These are phyloP conservation scores for Callipepla squamata DNA, from an alignment of 2,113 vertebrate genomes.

Conservation along the genomic window DNA sequence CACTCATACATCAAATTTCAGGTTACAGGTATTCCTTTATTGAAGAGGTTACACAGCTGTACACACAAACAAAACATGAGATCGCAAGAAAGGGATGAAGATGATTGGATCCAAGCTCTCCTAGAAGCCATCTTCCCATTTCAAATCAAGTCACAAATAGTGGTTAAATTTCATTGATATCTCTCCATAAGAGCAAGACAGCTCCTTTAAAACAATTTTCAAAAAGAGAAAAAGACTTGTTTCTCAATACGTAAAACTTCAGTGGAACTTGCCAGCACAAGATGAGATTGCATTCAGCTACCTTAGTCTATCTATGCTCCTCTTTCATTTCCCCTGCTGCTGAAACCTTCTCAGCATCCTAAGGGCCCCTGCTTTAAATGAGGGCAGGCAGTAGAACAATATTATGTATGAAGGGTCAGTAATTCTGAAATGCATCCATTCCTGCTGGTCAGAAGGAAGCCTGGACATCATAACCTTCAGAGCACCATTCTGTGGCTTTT, in stretches of 20 bases:
- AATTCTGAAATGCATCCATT: background rate
- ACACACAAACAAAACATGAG: background rate
- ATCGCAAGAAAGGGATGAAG: background rate
- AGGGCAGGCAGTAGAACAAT: background rate
- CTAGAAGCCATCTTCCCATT: background rate
- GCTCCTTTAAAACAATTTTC: background rate
- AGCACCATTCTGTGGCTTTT: slow-evolving; percentile 21
- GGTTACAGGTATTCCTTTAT: background rate
- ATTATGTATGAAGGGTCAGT: background rate
- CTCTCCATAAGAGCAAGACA: background rate
- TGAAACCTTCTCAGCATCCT: background rate
- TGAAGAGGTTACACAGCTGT: background rate
- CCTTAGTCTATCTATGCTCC: background rate
- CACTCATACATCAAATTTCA: background rate
- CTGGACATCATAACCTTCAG: slow-evolving; percentile 9
- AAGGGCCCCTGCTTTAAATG: background rate
- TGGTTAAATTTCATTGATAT: background rate
- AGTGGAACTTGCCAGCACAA: background rate
- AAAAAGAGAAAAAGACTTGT: background rate
- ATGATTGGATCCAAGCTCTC: background rate
- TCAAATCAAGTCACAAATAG: background rate
- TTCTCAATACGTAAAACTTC: background rate
- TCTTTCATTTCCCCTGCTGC: background rate
- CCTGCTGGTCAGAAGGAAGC: background rate
- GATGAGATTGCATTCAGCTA: background rate